Base-by-base conservation (phyloP, 2,113 vertebrate species). In the Bolborhynchus lineola region DNA sequence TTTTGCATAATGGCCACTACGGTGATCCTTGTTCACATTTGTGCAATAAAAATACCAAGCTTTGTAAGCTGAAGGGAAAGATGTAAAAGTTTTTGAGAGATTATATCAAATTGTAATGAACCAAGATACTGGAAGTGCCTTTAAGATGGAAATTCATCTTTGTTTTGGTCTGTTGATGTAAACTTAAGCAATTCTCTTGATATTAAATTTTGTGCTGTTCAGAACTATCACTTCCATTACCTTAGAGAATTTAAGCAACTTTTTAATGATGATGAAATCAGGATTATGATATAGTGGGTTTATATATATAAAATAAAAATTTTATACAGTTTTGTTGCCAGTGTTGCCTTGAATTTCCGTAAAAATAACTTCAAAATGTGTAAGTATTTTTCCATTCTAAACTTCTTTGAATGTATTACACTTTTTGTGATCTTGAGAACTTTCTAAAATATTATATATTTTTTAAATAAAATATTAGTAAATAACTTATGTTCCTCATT, bases 381-480 rank as follows among this genome's bases (percentile, higher is more conserved):
- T 93, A 77, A 93, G 82, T 95, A 85, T 95, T 95, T 78, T 95
- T 86, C 39, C n/a, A 86, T 82, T 97, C 57, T 95, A 95, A 97
- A 94, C 65, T 76, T 76, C 96, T 94, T 96, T 86, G 41, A 93
- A 59, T 86, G 68, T 82, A 57, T 85, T 65, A 39, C 41, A 29
- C 71, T 77, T 71, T 93, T 86, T 85, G 33, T 70, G 37, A 24
- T 81, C 67, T 65, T 47, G 83, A 59, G 44, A 76, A 71, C 57
- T 91, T 92, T 46, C 24, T 80, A 88, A 86, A 93, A 82, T 90
- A 90, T 96, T 98, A 94, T 88, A 42, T 72, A 97, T 97, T 97
- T 97, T 97, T 42, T 1, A 96, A 98, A 98, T 98, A 98, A 98
- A 98, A 28, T 13, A 59, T 68, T 86, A 75, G 33, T 84, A 92